Conservation (phyloP, 2,888 invertebrate genomes). For the Linnaemya vulpina region DNA sequence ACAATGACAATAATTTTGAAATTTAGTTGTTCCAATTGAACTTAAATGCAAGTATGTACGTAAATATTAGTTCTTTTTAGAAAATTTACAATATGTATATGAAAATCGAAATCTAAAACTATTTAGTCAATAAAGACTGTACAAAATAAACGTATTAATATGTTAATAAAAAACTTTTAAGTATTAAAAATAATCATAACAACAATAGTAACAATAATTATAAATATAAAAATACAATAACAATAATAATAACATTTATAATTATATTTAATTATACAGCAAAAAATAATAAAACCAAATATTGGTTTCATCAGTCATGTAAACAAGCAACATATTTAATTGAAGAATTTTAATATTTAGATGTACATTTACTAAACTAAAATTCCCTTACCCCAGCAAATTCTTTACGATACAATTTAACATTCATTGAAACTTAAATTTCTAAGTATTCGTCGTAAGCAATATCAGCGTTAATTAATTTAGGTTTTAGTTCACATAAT, state of each 20-base stretch:
- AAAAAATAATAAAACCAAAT: slow-evolving; percentile 36
- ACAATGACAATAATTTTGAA: slow-evolving; percentile 48
- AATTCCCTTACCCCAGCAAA: background rate
- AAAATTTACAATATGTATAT: slow-evolving; percentile 54
- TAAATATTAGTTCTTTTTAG: slow-evolving; percentile 43
- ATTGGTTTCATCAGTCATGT: slow-evolving; percentile 65
- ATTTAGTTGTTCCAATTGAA: slow-evolving; percentile 20
- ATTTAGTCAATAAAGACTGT: slow-evolving; percentile 65
- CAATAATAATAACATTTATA: background rate
- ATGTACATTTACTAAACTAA: slow-evolving; percentile 25
- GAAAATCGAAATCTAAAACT: slow-evolving; percentile 40
- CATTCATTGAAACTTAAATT: slow-evolving; percentile 11
- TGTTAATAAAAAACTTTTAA: slow-evolving; percentile 28
- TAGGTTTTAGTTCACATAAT: background rate
- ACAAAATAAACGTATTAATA: slow-evolving; percentile 42
- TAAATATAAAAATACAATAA: too few relatives aligned
- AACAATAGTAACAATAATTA: too few relatives aligned
- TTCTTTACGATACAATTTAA: slow-evolving; percentile 9
- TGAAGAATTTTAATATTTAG: slow-evolving; percentile 6
- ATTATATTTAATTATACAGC: background rate
- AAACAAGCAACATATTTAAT: slow-evolving; percentile 21
- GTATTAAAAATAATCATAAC: too few relatives aligned
- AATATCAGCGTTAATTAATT: slow-evolving; percentile 49
- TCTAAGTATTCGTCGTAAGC: slow-evolving; percentile 23
- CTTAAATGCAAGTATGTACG: slow-evolving; percentile 3